Evolutionary conservation across 2,888 invertebrate genomes (phyloP).

Genomic region (Leptothorax acervorum): DNA sequence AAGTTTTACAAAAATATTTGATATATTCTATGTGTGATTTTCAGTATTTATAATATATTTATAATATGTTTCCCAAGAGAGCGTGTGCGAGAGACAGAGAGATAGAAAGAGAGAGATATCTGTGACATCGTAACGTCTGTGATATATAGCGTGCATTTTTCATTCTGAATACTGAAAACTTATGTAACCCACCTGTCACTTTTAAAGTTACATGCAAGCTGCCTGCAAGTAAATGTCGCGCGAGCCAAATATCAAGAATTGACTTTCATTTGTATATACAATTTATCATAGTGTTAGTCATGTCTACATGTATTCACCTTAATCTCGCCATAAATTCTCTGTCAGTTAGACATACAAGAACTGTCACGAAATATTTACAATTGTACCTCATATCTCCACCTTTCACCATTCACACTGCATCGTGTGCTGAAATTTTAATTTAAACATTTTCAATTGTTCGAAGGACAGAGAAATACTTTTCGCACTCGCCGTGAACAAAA

Average conservation of each 20-base stretch:
- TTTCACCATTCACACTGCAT: background rate
- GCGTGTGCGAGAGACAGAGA: background rate
- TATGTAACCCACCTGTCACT: background rate
- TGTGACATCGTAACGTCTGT: background rate
- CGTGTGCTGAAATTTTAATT: background rate
- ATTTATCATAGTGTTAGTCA: background rate
- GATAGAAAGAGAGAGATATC: background rate
- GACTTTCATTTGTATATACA: background rate
- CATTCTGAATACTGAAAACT: background rate
- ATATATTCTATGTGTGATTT: background rate
- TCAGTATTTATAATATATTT: background rate
- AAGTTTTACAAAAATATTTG: background rate
- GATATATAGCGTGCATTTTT: background rate
- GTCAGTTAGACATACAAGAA: background rate
- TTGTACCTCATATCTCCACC: background rate
- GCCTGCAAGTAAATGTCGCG: background rate
- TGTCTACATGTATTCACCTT: background rate
- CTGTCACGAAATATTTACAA: background rate
- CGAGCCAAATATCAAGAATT: slow-evolving; percentile 1
- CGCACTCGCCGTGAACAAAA: background rate
- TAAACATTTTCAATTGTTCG: background rate
- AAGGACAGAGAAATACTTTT: background rate
- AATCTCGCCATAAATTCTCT: background rate
- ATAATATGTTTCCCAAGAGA: background rate
- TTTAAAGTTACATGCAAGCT: background rate